phyloP scores from a whole-genome alignment of 2,113 vertebrate genomes.

The Brachionichthys hirsutus region DNA sequence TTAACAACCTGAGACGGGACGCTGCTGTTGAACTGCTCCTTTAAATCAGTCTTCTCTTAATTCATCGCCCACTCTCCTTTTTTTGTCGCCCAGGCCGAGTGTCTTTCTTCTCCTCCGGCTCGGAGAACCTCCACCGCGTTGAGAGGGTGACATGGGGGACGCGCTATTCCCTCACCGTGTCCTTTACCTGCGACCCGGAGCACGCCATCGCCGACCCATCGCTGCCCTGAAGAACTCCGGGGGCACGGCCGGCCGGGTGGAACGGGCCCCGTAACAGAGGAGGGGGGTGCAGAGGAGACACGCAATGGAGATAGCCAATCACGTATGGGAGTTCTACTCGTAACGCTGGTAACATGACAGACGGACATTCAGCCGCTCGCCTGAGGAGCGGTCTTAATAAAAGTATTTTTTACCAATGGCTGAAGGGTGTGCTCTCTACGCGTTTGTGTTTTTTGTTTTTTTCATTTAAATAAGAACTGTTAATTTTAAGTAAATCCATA shows the following conservation, averaged over 20 bases:
- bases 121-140: constrained; percentile 94
- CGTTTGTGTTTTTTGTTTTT: neutral
- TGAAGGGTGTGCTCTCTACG: constrained; percentile 7
- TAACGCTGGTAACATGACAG: neutral
- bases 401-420: neutral
- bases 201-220: constrained; percentile 85
- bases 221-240: constrained; percentile 56
- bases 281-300: neutral
- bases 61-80: neutral
- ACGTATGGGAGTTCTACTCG: neutral
- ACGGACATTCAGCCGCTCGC: too few species aligned
- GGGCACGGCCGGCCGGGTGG: constrained; percentile 16
- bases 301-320: constrained; percentile 3
- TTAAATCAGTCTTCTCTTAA: neutral
- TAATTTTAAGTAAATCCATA: constrained; percentile 3
- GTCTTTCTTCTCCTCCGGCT: constrained; percentile 96
- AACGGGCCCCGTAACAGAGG: constrained; percentile 50
- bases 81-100: constrained; percentile 82
- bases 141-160: constrained; percentile 94
- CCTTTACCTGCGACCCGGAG: constrained; percentile 90
- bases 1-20: too few species aligned
- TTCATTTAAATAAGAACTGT: constrained; percentile 20
- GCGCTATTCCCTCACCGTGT: constrained; percentile 93
- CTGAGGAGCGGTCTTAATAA: neutral
- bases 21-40: neutral